Evolutionary conservation across 37 sponge, comb jelly and placozoan genomes (phyloP), one percentile per base, ranked within the genome.

Genomic region (Halichondria panicea): DNA sequence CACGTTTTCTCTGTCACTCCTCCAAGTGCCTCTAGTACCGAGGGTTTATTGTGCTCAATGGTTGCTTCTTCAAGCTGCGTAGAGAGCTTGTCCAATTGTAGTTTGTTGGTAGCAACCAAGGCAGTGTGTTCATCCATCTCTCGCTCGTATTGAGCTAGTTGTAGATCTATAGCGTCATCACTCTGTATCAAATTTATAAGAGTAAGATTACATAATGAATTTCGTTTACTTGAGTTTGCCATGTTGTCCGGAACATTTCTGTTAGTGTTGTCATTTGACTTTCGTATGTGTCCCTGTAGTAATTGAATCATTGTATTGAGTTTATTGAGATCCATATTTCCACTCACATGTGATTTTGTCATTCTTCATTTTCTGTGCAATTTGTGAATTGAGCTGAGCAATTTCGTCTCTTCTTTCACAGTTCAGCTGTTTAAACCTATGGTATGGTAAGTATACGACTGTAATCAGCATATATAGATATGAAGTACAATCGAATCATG

Each of bases 351-450:
- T 66, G 54, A 34, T 5, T 33, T 21, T 42, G 1, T 43, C 39
- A 68, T 67, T 57, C 30, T 59, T 38, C 45, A 68, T 59, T 50
- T 68, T 42, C 44, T 75, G 38, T 43, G 45, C 53, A n/a, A 65
- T 81, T 19, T 72, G 24, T 24, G 38, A 24, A 12, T 72, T 72
- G 32, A 81, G 74, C 19, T 64, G 22, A 65, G 42, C 38, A 37
- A 81, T 81, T 53, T 45, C 53, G 34, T 42, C 52, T 19, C 55
- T 19, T 46, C 45, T 81, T 21, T 65, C 64, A 25, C 53, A 24
- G 44, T 77, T 77, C 42, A 77, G 54, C 53, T 77, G 66, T 66
- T 77, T 55, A n/a, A n/a, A n/a, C n/a, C n/a, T n/a, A n/a, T n/a
- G n/a, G n/a, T n/a, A n/a, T n/a, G n/a, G n/a, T n/a, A n/a, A n/a